phyloP scores from a whole-genome alignment of 2,888 invertebrate species.

The Brachyptera risi region DNA sequence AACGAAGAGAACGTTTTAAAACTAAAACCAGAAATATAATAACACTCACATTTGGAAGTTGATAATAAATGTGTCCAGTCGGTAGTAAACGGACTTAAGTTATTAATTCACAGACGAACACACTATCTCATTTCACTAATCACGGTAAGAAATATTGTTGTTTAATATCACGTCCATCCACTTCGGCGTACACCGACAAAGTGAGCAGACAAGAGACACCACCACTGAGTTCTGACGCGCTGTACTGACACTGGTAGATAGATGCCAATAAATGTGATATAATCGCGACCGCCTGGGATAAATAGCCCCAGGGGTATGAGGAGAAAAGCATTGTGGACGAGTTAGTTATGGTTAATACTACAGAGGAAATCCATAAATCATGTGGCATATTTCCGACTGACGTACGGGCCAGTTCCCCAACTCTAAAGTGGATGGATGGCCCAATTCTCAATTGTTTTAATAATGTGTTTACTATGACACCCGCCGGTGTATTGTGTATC shows the following conservation, averaged over 20 bases:
- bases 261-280: constrained; percentile 1
- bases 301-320: constrained; percentile 12
- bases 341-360: background rate
- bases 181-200: constrained; percentile 2
- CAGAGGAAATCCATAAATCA: constrained; percentile 14
- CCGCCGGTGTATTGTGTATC: too few relatives aligned
- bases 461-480: too few relatives aligned
- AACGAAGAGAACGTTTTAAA: too few relatives aligned
- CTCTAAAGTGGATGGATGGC: too few relatives aligned
- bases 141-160: background rate
- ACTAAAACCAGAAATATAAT: background rate
- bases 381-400: constrained; percentile 4
- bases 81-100: background rate
- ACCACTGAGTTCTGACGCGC: background rate
- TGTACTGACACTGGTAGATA: background rate
- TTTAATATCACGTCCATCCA: background rate
- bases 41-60: constrained; percentile 7
- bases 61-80: background rate
- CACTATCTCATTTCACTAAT: constrained; percentile 9
- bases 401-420: background rate
- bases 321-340: constrained; percentile 10
- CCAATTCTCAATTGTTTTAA: too few relatives aligned
- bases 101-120: constrained; percentile 13
- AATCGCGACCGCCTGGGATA: background rate
- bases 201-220: constrained; percentile 16